Conservation (phyloP, 2,797 vertebrate species). For the Megaceryle alcyon region DNA sequence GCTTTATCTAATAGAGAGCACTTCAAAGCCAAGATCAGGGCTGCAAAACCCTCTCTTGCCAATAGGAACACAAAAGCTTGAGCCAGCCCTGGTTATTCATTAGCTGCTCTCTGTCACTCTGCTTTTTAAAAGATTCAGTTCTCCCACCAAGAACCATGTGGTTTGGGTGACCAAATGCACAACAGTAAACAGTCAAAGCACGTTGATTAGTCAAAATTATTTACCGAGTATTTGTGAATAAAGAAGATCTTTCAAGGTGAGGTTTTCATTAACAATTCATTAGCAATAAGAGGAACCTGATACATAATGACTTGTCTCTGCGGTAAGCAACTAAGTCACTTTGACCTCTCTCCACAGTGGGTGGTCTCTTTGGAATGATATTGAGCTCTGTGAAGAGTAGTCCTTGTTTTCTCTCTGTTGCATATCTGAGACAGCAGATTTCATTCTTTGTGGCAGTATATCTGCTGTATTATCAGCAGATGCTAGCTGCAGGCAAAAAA, state of each 20-base stretch:
- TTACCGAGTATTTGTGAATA: neutral
- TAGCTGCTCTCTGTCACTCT: neutral
- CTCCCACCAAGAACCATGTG: neutral
- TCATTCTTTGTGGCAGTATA: neutral
- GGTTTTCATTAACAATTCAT: neutral
- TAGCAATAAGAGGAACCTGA: neutral
- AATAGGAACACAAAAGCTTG: neutral
- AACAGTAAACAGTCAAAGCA: neutral
- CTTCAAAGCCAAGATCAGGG: neutral
- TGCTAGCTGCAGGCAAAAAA: neutral
- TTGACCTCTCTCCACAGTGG: neutral
- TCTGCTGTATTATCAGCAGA: neutral
- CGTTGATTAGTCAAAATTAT: neutral
- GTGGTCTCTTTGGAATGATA: neutral
- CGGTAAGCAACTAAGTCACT: neutral
- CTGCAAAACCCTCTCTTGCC: neutral
- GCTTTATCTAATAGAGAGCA: neutral
- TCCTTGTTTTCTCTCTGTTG: neutral
- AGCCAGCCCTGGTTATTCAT: neutral
- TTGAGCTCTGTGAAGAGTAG: neutral
- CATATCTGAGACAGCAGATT: neutral
- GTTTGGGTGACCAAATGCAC: neutral
- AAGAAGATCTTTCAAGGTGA: neutral
- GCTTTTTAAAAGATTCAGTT: neutral
- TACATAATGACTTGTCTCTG: neutral